Conservation (phyloP, 2,888 invertebrate genomes). For the Stictocephala bisonia region DNA sequence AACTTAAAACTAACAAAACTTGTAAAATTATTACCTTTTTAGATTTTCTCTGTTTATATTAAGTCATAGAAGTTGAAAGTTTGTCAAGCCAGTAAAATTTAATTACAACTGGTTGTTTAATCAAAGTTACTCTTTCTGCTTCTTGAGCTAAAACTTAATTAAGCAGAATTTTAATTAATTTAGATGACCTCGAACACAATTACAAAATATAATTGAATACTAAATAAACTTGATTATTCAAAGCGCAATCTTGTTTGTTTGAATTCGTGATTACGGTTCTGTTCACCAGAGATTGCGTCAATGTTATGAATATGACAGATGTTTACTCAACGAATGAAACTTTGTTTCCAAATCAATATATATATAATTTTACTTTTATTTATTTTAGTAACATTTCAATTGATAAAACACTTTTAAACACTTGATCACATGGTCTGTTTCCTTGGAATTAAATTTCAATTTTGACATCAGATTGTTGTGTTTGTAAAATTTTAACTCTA, state of each 20-base stretch:
- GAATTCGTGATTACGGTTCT: conserved; percentile 8
- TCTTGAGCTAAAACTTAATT: conserved; percentile 31
- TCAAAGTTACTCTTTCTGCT: conserved; percentile 41
- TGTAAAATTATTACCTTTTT: conserved; percentile 28
- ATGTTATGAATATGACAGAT: too few species aligned
- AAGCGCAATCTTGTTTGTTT: conserved; percentile 32
- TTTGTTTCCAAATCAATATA: too few species aligned
- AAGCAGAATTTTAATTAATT: conserved; percentile 35
- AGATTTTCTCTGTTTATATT: conserved; percentile 14
- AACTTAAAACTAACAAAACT: conserved; percentile 29
- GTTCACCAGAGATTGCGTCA: too few species aligned
- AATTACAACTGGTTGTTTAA: conserved; percentile 41
- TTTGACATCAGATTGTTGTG: too few species aligned
- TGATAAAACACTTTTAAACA: too few species aligned
- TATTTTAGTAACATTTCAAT: too few species aligned
- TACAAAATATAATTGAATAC: conserved; percentile 33
- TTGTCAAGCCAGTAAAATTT: conserved; percentile 36
- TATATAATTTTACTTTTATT: too few species aligned
- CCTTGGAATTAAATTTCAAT: too few species aligned
- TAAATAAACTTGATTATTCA: conserved; percentile 38
- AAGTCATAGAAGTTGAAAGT: conserved; percentile 37
- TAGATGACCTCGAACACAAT: conserved; percentile 31
- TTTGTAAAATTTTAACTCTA: too few species aligned
- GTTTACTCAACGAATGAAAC: too few species aligned
- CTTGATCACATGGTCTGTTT: too few species aligned